phyloP scores from a whole-genome alignment of 2,797 vertebrate species.

The Dendrocincla tyrannina region DNA sequence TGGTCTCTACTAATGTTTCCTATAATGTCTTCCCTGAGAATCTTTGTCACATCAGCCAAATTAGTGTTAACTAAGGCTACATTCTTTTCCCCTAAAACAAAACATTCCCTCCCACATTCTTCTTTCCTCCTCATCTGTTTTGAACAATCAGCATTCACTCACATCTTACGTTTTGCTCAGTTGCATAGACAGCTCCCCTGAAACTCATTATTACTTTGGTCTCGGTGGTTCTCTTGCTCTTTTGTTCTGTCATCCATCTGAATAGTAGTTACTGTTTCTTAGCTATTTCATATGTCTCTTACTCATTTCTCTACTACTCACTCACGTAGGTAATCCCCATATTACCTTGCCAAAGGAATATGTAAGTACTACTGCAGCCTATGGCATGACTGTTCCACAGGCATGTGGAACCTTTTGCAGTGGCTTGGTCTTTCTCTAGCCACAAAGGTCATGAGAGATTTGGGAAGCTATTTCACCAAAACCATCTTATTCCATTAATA shows the following conservation, averaged over 20 bases:
- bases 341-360: not conserved
- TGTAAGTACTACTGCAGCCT: not conserved
- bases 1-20: not conserved
- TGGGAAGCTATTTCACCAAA: not conserved
- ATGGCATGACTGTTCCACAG: not conserved
- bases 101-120: not conserved
- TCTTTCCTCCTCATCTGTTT: not conserved
- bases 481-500: not conserved
- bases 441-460: not conserved
- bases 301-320: not conserved
- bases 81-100: not conserved
- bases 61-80: not conserved
- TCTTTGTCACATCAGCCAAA: not conserved
- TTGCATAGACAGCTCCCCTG: not conserved
- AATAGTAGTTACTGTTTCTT: not conserved
- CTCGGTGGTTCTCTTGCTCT: not conserved
- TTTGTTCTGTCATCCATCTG: not conserved
- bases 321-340: not conserved
- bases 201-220: not conserved
- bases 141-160: not conserved
- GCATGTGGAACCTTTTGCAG: not conserved
- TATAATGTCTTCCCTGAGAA: not conserved
- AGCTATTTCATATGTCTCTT: not conserved
- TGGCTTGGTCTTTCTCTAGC: not conserved
- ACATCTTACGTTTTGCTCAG: not conserved